A percentile compares a stretch with the other conserved stretches of the same genome.
These are phyloP conservation scores for Siphamia tubifer DNA, from an alignment of 2,113 vertebrate species.

Conservation along the genomic window DNA sequence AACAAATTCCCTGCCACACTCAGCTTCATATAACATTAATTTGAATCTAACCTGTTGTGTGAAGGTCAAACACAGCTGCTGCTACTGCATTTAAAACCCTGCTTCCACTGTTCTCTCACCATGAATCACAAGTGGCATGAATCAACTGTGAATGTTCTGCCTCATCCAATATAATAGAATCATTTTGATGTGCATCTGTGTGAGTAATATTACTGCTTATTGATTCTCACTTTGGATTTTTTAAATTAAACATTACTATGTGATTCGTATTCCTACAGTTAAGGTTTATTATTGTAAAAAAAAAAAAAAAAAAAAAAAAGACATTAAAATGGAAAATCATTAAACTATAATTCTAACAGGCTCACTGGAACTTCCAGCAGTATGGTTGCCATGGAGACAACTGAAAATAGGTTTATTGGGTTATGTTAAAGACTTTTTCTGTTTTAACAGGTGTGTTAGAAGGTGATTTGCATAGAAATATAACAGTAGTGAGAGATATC, in stretches of 20 bases:
- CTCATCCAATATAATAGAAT: background rate
- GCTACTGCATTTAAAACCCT: background rate
- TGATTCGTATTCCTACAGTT: no score
- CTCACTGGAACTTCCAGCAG: background rate
- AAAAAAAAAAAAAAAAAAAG: background rate
- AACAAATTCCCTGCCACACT: background rate
- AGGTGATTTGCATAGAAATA: no score
- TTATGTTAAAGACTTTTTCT: background rate
- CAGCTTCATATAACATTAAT: background rate
- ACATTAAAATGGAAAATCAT: no score
- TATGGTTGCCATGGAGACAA: background rate
- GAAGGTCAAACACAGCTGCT: slow-evolving; percentile 2
- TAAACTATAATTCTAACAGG: background rate
- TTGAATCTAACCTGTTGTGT: background rate
- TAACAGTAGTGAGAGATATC: no score
- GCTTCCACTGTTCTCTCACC: background rate
- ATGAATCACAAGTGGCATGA: background rate
- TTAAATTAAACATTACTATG: background rate
- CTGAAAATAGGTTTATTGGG: background rate
- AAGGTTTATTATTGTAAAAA: no score
- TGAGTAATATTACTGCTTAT: background rate
- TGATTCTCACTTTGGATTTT: background rate
- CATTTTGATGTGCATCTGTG: background rate
- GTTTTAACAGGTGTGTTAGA: background rate
- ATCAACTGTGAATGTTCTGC: background rate